These are phyloP conservation scores for Priocnemis perturbator DNA, from an alignment of 2,888 invertebrate species.

Conservation along the genomic window DNA sequence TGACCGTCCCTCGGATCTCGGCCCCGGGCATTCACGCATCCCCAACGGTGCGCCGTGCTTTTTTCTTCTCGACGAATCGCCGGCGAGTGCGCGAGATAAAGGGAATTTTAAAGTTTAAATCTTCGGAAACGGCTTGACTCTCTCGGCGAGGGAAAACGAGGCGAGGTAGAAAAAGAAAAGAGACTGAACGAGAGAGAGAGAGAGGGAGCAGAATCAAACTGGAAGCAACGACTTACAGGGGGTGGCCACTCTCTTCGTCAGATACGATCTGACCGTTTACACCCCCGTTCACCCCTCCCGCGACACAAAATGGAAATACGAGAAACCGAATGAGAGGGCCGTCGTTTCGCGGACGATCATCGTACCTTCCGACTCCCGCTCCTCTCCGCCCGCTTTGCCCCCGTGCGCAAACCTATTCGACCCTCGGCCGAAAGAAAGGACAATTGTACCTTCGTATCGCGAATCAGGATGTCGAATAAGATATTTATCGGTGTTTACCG, in stretches of 20 bases:
- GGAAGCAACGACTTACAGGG: conserved; percentile 46
- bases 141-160: conserved; percentile 33
- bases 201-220: conserved; percentile 35
- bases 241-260: conserved; percentile 18
- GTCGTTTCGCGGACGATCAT: conserved; percentile 30
- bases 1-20: conserved; percentile 61
- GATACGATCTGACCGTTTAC: conserved; percentile 68
- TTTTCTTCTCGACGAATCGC: conserved; percentile 61
- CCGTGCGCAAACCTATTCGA: no score
- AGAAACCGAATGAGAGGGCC: conserved; percentile 30
- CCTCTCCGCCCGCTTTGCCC: background rate
- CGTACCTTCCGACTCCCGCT: background rate
- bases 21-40: conserved; percentile 44
- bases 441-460: conserved; percentile 5
- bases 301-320: conserved; percentile 56
- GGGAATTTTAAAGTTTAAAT: conserved; percentile 73
- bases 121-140: conserved; percentile 32
- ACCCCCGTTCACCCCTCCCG: conserved; percentile 40
- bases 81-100: conserved; percentile 67
- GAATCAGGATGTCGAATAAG: conserved; percentile 8
- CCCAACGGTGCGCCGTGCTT: conserved; percentile 36
- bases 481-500: conserved; percentile 18
- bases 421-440: background rate
- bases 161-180: background rate
- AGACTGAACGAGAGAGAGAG: background rate